phyloP scores from a whole-genome alignment of 2,113 vertebrate genomes.

The Nesogale talazaci region DNA sequence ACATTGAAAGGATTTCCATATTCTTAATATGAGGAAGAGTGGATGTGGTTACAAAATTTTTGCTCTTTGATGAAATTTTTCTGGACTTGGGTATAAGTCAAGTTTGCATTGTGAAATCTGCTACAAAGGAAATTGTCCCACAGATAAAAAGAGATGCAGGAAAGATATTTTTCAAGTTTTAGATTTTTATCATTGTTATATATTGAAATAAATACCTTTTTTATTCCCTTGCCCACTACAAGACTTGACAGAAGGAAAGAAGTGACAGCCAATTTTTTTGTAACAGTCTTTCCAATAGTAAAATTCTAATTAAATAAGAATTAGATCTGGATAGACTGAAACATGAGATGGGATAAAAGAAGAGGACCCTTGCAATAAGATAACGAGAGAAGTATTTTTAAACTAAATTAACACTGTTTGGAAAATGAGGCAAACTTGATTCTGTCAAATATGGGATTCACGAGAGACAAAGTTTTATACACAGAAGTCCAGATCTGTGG shows the following conservation, averaged over 20 bases:
- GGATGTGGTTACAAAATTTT: neutral
- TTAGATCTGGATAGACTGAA: constrained; percentile 32
- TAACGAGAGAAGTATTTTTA: constrained; percentile 71
- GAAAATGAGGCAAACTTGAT: constrained; percentile 69
- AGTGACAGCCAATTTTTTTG: constrained; percentile 8
- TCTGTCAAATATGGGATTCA: constrained; percentile 67
- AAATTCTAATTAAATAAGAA: constrained; percentile 56
- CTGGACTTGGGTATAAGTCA: neutral
- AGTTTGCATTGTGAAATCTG: constrained; percentile 3
- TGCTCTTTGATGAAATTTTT: neutral
- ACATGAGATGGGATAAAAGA: constrained; percentile 40
- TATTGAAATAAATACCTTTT: neutral
- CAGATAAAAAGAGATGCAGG: neutral
- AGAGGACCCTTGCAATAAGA: constrained; percentile 57
- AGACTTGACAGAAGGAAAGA: neutral
- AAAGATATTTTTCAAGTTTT: constrained; percentile 19
- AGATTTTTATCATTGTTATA: constrained; percentile 17
- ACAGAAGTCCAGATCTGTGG: constrained; percentile 68
- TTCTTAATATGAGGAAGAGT: neutral
- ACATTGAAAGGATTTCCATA: neutral
- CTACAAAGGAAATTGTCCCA: neutral
- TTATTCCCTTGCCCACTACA: neutral
- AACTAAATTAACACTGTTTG: constrained; percentile 70
- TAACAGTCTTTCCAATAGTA: neutral
- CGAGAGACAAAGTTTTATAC: constrained; percentile 48